Evolutionary conservation across 2,888 invertebrate species (phyloP), one percentile per base, ranked within the genome.

Genomic region (Embidobia sp.): DNA sequence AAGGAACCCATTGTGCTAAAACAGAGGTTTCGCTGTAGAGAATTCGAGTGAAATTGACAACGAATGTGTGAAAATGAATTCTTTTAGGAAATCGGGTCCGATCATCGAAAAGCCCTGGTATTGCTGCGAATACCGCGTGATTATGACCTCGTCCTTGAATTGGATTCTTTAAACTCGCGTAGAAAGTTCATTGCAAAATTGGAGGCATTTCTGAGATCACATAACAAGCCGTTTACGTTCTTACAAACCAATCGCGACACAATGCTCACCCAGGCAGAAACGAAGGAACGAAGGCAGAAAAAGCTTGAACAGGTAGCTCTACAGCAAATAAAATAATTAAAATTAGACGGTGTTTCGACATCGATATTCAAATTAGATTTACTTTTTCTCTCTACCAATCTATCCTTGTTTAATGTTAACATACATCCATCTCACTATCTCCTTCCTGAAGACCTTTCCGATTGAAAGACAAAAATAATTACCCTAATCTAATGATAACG

Each of bases 131-230:
- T 96, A 7, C 95, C 95, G 0, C 93, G 95, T 42, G 97, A 98
- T 90, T 97, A 98, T 85, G 98, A 98, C 90, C 91, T 98, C 77
- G 98, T 98, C 8, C 90, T 98, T 55, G 97, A 98, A 88, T 94
- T 98, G 87, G 97, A 97, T 85, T 94, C 96, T 0, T 90, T 94
- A 29, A 94, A 94, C 0, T 93, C 94, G 0, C 91, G 96, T 31
- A 93, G 96, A 79, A 97, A 97, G 89, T 97, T 98, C 86, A 92
- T 97, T 22, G 93, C 94, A 76, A 97, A 97, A 88, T 90, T 97
- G 37, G 97, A 97, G 86, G 93, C 95, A 26, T 97, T 97, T 88
- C 90, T 97, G 31, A 91, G 93, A 37, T 93, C 95, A 35, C 94
- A 96, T 85, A 96, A 96, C 86, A 97, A 96, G 86, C 94, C 93